Percentiles rank a stretch among this genome's conserved stretches.
Evolutionary conservation across 2,113 vertebrate genomes (phyloP).

Genomic region (Labeo rohita): DNA sequence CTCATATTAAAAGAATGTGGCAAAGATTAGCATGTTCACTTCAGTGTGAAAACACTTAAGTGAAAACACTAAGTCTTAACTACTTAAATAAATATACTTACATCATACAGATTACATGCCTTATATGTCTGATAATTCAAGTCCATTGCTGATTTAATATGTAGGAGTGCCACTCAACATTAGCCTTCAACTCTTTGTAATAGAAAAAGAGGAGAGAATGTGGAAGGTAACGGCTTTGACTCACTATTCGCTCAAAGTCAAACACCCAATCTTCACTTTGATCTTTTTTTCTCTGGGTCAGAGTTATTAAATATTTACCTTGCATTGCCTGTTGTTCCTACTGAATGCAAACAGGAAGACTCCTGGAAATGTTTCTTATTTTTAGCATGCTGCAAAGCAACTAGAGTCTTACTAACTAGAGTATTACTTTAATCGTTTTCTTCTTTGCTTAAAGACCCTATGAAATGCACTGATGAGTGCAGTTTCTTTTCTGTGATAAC

Average conservation of each 20-base stretch:
- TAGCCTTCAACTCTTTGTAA: conserved; percentile 25
- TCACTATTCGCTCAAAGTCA: conserved; percentile 72
- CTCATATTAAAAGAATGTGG: conserved; percentile 50
- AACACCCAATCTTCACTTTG: conserved; percentile 66
- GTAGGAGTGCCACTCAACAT: conserved; percentile 59
- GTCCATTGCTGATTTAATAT: conserved; percentile 66
- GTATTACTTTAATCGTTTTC: not conserved
- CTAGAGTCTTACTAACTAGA: not conserved
- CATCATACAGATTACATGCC: not conserved
- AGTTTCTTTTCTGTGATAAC: not conserved
- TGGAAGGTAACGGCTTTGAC: conserved; percentile 71
- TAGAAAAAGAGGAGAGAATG: conserved; percentile 54
- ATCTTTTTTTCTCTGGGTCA: conserved; percentile 69
- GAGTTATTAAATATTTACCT: conserved; percentile 81
- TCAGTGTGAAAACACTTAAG: not conserved
- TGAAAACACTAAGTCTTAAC: no score
- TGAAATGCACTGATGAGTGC: not conserved
- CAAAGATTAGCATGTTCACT: conserved; percentile 64
- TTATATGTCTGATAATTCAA: conserved; percentile 61
- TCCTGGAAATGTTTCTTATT: conserved; percentile 73
- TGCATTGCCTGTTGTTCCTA: conserved; percentile 73
- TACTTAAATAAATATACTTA: not conserved
- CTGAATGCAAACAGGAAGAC: conserved; percentile 70
- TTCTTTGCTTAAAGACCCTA: not conserved
- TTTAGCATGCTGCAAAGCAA: conserved; percentile 56